A percentile compares a stretch with the other conserved stretches of the same genome.
These are phyloP conservation scores for Pyxicephalus adspersus DNA, from an alignment of 2,113 vertebrate species.

Conservation along the genomic window DNA sequence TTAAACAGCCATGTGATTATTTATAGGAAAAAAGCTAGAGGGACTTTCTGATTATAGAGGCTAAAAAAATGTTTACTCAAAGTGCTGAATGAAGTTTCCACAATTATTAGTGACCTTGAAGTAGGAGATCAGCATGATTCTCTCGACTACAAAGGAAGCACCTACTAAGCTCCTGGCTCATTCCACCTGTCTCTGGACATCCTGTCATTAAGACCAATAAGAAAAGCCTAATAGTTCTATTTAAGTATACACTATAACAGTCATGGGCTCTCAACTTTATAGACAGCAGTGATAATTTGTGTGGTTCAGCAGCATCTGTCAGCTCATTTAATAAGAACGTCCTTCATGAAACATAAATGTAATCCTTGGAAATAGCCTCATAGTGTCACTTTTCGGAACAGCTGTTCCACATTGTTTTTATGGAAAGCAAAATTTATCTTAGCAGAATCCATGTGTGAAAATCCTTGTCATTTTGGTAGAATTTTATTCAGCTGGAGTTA, in stretches of 20 bases:
- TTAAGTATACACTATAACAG: constrained; percentile 45
- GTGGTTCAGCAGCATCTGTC: constrained; percentile 52
- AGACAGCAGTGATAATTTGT: constrained; percentile 47
- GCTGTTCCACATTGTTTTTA: constrained; percentile 46
- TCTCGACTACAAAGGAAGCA: constrained; percentile 44
- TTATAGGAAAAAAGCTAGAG: constrained; percentile 11
- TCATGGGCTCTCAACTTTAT: constrained; percentile 44
- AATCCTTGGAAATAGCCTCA: constrained; percentile 42
- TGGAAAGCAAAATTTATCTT: constrained; percentile 3
- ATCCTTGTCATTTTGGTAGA: neutral
- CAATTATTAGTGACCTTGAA: constrained; percentile 49
- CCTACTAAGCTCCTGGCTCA: constrained; percentile 42
- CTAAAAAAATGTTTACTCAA: constrained; percentile 29
- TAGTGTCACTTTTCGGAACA: constrained; percentile 44
- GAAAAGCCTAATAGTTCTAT: constrained; percentile 47
- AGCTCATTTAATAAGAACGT: constrained; percentile 53
- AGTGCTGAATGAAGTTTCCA: constrained; percentile 44
- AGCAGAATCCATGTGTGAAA: constrained; percentile 16
- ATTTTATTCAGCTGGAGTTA: no score
- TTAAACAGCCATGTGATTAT: constrained; percentile 10
- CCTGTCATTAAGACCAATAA: constrained; percentile 54
- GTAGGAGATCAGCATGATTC: constrained; percentile 14
- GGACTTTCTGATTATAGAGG: neutral
- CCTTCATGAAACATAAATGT: constrained; percentile 48
- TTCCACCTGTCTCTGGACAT: constrained; percentile 51